phyloP scores from a whole-genome alignment of 2,888 invertebrate genomes.

The Drosophila anceps region DNA sequence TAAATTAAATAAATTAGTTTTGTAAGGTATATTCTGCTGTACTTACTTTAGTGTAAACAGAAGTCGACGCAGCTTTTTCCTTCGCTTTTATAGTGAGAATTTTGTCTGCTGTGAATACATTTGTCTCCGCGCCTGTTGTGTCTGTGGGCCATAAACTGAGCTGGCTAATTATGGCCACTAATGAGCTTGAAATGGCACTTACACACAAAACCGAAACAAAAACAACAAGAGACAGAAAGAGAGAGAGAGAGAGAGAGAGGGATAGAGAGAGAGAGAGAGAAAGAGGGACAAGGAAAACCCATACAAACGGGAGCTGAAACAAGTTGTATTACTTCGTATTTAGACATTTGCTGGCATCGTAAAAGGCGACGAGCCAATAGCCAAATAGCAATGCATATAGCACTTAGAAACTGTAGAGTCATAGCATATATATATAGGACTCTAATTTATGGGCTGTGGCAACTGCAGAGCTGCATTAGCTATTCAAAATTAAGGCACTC shows the following conservation, averaged over 20 bases:
- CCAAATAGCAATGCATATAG: constrained; percentile 37
- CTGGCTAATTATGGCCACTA: constrained; percentile 79
- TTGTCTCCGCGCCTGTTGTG: constrained; percentile 57
- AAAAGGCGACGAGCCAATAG: constrained; percentile 46
- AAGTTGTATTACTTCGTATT: constrained; percentile 38
- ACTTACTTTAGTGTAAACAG: constrained; percentile 9
- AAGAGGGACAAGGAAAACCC: not conserved
- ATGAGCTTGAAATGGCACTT: constrained; percentile 81
- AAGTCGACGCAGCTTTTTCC: not conserved
- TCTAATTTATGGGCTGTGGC: constrained; percentile 50
- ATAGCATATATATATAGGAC: not conserved
- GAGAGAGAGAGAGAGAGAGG: not conserved
- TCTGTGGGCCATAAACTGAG: constrained; percentile 74
- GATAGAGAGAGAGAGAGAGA: constrained; percentile 1
- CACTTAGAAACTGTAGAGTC: constrained; percentile 30
- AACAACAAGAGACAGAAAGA: constrained; percentile 13
- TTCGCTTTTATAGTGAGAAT: constrained; percentile 14
- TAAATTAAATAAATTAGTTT: too few species aligned
- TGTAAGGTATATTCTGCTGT: too few species aligned
- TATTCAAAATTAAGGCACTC: constrained; percentile 47
- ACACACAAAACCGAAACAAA: constrained; percentile 45
- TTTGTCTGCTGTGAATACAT: constrained; percentile 32
- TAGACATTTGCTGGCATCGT: constrained; percentile 51
- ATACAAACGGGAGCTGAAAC: not conserved
- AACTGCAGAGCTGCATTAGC: constrained; percentile 41